Evolutionary conservation across 53 echinoderm and acorn worm species (phyloP).

Genomic region (Astropecten irregularis): DNA sequence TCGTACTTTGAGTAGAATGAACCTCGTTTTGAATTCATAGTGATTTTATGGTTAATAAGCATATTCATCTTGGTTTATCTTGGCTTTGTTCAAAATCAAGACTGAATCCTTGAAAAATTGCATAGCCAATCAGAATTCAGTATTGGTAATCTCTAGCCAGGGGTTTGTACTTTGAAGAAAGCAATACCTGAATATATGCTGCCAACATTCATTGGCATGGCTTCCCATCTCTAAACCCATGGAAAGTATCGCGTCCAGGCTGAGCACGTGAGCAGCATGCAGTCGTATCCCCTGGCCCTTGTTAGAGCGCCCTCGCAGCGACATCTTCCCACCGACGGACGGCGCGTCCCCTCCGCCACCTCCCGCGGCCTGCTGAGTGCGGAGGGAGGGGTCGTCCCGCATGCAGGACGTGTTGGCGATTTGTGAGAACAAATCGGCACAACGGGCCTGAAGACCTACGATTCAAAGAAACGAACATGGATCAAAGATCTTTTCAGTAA

Average conservation of each 20-base stretch:
- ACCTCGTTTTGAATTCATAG: too few relatives aligned
- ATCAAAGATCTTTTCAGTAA: too few relatives aligned
- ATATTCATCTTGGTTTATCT: too few relatives aligned
- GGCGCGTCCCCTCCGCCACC: background rate
- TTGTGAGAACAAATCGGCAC: conserved; percentile 93
- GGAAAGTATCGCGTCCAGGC: conserved; percentile 94
- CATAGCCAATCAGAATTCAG: too few relatives aligned
- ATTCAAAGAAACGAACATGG: too few relatives aligned
- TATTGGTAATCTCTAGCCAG: too few relatives aligned
- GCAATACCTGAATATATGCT: conserved; percentile 98
- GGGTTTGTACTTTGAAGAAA: too few relatives aligned
- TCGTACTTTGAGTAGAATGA: too few relatives aligned
- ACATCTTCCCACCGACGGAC: conserved; percentile 45
- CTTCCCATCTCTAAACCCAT: conserved; percentile 99
- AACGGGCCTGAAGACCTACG: conserved; percentile 88
- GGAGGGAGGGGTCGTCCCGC: conserved; percentile 66
- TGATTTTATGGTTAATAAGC: too few relatives aligned
- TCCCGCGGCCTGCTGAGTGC: conserved; percentile 25
- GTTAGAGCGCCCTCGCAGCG: conserved; percentile 64
- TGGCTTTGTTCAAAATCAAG: too few relatives aligned
- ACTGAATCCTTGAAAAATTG: too few relatives aligned
- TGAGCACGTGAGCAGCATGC: conserved; percentile 94
- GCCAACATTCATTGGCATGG: conserved; percentile 92
- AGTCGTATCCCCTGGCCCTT: conserved; percentile 80
- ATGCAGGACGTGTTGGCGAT: conserved; percentile 93